Conservation (phyloP, 2,113 vertebrate species). For the Dinomys branickii region DNA sequence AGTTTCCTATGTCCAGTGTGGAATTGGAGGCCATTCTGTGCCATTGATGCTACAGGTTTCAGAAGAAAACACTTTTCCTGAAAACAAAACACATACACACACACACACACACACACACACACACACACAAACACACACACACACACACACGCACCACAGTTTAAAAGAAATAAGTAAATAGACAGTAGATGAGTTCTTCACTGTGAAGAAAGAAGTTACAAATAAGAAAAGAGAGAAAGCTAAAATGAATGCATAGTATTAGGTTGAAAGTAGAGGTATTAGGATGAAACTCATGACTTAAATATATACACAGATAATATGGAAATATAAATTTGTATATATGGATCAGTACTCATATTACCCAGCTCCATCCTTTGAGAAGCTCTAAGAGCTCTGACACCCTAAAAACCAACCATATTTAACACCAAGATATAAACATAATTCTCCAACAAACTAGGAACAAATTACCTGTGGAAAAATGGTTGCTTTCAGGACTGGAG, state of each 20-base stretch:
- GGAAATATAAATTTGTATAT: not conserved
- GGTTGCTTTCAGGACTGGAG: not conserved
- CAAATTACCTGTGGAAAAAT: not conserved
- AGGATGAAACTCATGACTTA: not conserved
- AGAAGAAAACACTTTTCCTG: not conserved
- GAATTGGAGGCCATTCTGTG: not conserved
- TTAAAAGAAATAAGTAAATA: not conserved
- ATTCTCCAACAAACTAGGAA: not conserved
- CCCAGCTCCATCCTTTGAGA: not conserved
- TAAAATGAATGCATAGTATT: not conserved
- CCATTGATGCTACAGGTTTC: not conserved
- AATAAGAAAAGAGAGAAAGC: constrained; percentile 12
- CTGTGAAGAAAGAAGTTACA: not conserved
- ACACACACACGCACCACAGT: not conserved
- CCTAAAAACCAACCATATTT: not conserved
- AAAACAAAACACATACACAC: not conserved
- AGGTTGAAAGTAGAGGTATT: not conserved
- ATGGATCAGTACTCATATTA: not conserved
- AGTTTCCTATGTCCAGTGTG: not conserved
- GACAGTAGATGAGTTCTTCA: not conserved
- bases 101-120: not conserved
- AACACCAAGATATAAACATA: not conserved
- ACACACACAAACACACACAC: not conserved
- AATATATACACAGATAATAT: not conserved
- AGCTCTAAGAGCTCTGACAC: not conserved